Conservation (phyloP, 1,140 invertebrate species). For the Drosophila serrata region DNA sequence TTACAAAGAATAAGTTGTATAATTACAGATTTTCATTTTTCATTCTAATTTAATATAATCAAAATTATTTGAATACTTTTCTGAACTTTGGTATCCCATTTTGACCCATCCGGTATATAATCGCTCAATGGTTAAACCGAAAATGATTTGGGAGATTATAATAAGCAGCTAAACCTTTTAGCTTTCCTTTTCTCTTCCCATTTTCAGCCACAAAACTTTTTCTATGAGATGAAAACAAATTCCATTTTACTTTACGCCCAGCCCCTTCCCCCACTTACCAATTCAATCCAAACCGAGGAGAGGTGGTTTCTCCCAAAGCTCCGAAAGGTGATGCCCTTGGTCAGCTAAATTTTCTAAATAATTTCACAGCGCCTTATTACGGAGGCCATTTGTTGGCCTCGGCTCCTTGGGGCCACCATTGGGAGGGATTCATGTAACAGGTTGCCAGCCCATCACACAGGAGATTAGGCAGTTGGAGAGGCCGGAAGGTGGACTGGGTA, state of each 20-base stretch:
- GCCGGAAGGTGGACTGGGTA: not conserved
- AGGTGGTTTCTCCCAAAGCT: not conserved
- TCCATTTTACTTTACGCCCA: constrained; percentile 40
- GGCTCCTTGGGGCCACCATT: constrained; percentile 4
- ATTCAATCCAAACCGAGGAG: constrained; percentile 8
- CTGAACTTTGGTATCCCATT: not conserved
- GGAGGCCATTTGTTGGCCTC: constrained; percentile 50
- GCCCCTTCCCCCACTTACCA: not conserved
- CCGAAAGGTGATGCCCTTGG: constrained; percentile 39
- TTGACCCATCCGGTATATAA: constrained; percentile 1
- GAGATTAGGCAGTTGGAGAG: constrained; percentile 67
- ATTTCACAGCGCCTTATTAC: constrained; percentile 74
- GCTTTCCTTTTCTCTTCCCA: constrained; percentile 20
- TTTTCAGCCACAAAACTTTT: constrained; percentile 42
- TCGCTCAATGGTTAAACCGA: constrained; percentile 25
- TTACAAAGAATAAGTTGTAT: not conserved
- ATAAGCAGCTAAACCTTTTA: constrained; percentile 48
- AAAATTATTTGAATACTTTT: not conserved
- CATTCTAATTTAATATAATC: not conserved
- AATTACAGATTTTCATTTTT: not conserved
- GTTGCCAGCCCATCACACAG: constrained; percentile 72
- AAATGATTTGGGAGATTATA: constrained; percentile 48
- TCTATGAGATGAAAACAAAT: constrained; percentile 53
- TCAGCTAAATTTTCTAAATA: constrained; percentile 69
- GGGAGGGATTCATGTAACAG: constrained; percentile 61